These are phyloP conservation scores for Xenopus petersii DNA, from an alignment of 2,797 vertebrate species.

Conservation along the genomic window DNA sequence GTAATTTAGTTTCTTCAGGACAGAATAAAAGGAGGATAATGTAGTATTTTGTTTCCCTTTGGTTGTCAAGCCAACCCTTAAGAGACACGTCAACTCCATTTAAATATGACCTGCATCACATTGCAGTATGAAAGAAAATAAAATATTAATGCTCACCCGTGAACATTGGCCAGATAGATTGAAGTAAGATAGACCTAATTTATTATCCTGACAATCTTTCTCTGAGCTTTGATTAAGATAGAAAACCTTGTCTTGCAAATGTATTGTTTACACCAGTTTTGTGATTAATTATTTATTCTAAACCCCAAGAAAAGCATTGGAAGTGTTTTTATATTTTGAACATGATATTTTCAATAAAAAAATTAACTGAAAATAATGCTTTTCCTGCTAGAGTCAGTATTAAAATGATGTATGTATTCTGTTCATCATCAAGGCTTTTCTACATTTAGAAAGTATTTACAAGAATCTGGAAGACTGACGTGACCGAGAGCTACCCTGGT, in stretches of 20 bases:
- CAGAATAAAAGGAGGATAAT: constrained; percentile 74
- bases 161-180: constrained; percentile 62
- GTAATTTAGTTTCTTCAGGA: constrained; percentile 69
- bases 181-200: constrained; percentile 62
- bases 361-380: background rate
- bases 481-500: background rate
- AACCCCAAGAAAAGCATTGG: background rate
- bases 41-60: constrained; percentile 65
- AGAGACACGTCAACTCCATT: constrained; percentile 67
- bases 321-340: background rate
- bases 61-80: constrained; percentile 71
- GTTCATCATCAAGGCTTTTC: background rate
- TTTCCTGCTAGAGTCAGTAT: background rate
- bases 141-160: constrained; percentile 66
- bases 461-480: background rate
- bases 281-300: background rate
- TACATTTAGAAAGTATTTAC: background rate
- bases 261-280: constrained; percentile 37
- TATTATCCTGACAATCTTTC: constrained; percentile 59
- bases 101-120: constrained; percentile 68
- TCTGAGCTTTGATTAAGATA: constrained; percentile 55
- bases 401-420: background rate
- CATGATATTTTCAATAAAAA: background rate
- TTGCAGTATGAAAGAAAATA: constrained; percentile 68
- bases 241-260: constrained; percentile 53